phyloP scores from a whole-genome alignment of 2,888 invertebrate species.

The Drosophila siamana region DNA sequence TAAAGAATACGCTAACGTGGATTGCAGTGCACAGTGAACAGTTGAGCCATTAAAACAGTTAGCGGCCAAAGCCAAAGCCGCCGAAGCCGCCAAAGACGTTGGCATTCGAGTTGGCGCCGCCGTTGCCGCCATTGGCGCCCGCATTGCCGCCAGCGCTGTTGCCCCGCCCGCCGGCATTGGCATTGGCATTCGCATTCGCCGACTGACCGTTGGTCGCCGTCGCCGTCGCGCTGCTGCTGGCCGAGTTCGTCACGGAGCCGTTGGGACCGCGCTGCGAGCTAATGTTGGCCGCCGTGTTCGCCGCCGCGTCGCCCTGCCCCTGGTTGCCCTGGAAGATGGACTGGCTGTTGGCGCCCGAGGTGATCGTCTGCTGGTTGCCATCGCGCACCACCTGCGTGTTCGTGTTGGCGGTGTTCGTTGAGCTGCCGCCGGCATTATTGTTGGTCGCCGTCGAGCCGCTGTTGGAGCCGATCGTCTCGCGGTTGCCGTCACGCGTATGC shows the following conservation, averaged over 20 bases:
- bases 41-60: slow-evolving; percentile 45
- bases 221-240: slow-evolving; percentile 78
- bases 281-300: slow-evolving; percentile 76
- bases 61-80: slow-evolving; percentile 57
- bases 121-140: slow-evolving; percentile 29
- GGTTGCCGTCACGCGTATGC: slow-evolving; percentile 55
- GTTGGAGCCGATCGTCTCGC: slow-evolving; percentile 69
- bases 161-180: slow-evolving; percentile 56
- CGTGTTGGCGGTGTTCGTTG: slow-evolving; percentile 81
- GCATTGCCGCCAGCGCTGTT: slow-evolving; percentile 48
- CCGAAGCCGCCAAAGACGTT: slow-evolving; percentile 59
- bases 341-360: slow-evolving; percentile 81
- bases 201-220: slow-evolving; percentile 67
- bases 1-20: slow-evolving; percentile 1
- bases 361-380: slow-evolving; percentile 65
- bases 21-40: slow-evolving; percentile 8
- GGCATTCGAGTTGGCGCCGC: slow-evolving; percentile 52
- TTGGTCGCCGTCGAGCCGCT: slow-evolving; percentile 78
- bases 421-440: slow-evolving; percentile 73
- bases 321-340: slow-evolving; percentile 77
- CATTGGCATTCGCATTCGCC: slow-evolving; percentile 71
- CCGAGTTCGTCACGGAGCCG: slow-evolving; percentile 77
- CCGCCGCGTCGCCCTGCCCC: slow-evolving; percentile 70
- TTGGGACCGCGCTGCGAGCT: slow-evolving; percentile 71
- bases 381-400: slow-evolving; percentile 71